These are phyloP conservation scores for Psittacara wagleri DNA, from an alignment of 2,113 vertebrate genomes.

Conservation along the genomic window DNA sequence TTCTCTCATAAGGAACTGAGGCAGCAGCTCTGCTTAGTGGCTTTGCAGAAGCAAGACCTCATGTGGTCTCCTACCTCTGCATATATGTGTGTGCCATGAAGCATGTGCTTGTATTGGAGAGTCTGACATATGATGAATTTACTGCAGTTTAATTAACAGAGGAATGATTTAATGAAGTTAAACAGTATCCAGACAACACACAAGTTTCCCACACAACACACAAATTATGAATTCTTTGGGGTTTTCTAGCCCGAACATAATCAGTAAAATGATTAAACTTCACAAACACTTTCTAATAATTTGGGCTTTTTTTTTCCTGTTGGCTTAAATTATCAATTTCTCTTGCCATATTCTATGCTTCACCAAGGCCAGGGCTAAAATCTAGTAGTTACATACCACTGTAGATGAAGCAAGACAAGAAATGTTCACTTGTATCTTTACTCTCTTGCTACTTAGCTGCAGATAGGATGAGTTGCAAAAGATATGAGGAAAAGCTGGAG, in stretches of 20 bases:
- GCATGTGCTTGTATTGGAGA: background rate
- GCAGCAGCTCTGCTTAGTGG: background rate
- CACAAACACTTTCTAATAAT: background rate
- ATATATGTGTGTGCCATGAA: background rate
- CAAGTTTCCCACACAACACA: background rate
- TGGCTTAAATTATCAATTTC: background rate
- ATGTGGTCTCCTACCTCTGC: rapidly evolving
- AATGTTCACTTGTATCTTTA: background rate
- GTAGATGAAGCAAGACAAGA: background rate
- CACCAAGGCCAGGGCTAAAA: background rate
- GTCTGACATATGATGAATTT: background rate
- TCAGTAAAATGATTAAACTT: background rate
- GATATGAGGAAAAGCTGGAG: background rate
- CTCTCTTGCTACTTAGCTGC: background rate
- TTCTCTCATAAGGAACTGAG: background rate
- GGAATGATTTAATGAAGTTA: background rate
- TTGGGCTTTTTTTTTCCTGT: background rate
- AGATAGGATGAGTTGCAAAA: background rate
- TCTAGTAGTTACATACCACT: background rate
- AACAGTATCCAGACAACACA: background rate
- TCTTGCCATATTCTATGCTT: background rate
- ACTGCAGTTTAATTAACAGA: background rate
- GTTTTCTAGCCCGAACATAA: background rate
- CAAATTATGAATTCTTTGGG: background rate
- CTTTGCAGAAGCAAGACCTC: background rate